Conservation (phyloP, 1,140 invertebrate species). For the Dendrolimus kikuchii region DNA sequence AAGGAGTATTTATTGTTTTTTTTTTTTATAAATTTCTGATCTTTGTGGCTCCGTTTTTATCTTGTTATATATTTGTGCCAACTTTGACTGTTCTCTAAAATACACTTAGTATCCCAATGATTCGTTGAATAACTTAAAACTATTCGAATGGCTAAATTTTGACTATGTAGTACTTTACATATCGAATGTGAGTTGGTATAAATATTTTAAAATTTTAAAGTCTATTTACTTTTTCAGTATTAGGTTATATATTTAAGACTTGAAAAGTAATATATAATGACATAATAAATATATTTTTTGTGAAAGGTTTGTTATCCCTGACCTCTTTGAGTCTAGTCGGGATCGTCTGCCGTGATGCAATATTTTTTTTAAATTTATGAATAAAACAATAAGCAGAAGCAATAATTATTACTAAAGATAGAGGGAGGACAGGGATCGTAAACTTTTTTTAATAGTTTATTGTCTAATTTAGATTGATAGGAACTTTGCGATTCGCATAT, state of each 20-base stretch:
- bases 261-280: slow-evolving; percentile 48
- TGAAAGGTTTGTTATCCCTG: no score
- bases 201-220: slow-evolving; percentile 36
- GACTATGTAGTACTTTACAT: slow-evolving; percentile 26
- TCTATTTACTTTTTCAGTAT: slow-evolving; percentile 58
- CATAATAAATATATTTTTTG: slow-evolving; percentile 18
- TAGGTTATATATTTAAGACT: slow-evolving; percentile 55
- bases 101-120: slow-evolving; percentile 9
- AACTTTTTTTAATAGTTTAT: not conserved
- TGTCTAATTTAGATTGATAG: slow-evolving; percentile 2
- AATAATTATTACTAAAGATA: no score
- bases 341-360: no score
- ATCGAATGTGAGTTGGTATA: slow-evolving; percentile 48
- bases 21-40: slow-evolving; percentile 8
- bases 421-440: not conserved
- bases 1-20: slow-evolving; percentile 48
- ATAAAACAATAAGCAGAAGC: no score
- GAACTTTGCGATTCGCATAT: slow-evolving; percentile 20
- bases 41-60: slow-evolving; percentile 40
- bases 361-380: not conserved
- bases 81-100: slow-evolving; percentile 25
- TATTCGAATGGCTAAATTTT: not conserved
- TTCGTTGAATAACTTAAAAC: not conserved
- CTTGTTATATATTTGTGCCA: slow-evolving; percentile 55
- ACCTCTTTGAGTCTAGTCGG: no score